These are phyloP conservation scores for Paradoxurus hermaphroditus DNA, from an alignment of 2,113 vertebrate genomes.

Conservation along the genomic window DNA sequence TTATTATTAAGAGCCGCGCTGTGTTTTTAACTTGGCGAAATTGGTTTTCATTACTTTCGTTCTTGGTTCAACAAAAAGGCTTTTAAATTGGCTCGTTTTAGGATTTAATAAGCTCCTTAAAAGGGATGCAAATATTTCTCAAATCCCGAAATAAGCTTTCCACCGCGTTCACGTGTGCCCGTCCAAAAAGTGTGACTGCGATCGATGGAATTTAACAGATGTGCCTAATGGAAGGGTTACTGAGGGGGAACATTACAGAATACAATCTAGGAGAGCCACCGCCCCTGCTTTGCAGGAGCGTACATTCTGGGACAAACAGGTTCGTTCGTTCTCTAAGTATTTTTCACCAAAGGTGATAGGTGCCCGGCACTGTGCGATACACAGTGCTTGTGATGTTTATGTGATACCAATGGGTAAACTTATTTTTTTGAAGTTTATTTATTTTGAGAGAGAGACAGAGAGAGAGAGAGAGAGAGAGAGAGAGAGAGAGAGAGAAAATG, in stretches of 20 bases:
- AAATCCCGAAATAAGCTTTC: constrained; percentile 51
- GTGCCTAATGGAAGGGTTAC: not conserved
- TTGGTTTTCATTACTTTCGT: constrained; percentile 68
- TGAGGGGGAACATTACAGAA: not conserved
- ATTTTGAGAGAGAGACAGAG: too few species aligned
- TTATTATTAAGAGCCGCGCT: constrained; percentile 65
- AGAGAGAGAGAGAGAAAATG: too few species aligned
- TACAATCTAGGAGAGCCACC: not conserved
- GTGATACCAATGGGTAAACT: not conserved
- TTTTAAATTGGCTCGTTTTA: constrained; percentile 63
- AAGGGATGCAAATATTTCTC: constrained; percentile 58
- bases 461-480: too few species aligned
- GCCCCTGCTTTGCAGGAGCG: not conserved
- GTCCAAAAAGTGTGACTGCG: constrained; percentile 25
- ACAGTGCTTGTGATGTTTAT: not conserved
- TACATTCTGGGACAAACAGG: not conserved
- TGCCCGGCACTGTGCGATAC: not conserved
- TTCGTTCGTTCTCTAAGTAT: constrained; percentile 12
- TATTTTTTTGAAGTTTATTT: too few species aligned
- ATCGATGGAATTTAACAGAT: constrained; percentile 21
- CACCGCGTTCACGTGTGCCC: not conserved
- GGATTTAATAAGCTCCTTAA: constrained; percentile 70
- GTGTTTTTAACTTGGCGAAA: constrained; percentile 63
- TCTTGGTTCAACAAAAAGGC: constrained; percentile 63
- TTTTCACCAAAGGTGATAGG: not conserved